A percentile compares a stretch with the other conserved stretches of the same genome.
Conservation (phyloP, 2,797 vertebrate species). For the Anguilla megastoma region DNA sequence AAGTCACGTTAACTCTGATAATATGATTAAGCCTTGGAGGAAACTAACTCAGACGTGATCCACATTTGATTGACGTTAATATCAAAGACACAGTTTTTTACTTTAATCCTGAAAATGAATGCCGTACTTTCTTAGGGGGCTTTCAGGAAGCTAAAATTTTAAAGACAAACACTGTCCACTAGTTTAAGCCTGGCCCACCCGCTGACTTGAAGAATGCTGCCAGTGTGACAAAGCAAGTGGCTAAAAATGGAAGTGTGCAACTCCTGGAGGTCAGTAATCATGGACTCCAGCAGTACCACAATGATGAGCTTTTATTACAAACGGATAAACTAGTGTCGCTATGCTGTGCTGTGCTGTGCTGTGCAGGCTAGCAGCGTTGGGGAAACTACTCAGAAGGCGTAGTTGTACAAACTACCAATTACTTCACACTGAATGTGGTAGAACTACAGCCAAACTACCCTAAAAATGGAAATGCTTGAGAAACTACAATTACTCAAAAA, state of each 20-base stretch:
- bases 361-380: neutral
- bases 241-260: neutral
- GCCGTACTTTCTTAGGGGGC: neutral
- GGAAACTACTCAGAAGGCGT: neutral
- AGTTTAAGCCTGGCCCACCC: neutral
- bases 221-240: neutral
- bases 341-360: too few species aligned
- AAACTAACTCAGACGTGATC: neutral
- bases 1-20: constrained; percentile 75
- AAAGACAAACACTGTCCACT: neutral
- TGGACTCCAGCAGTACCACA: neutral
- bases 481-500: constrained; percentile 3
- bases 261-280: neutral
- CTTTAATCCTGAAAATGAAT: neutral
- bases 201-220: neutral
- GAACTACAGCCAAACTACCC: neutral
- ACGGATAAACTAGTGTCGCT: neutral
- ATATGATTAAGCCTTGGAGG: constrained; percentile 42
- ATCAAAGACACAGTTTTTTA: neutral
- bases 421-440: neutral
- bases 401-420: neutral
- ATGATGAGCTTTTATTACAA: neutral
- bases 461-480: neutral
- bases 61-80: neutral
- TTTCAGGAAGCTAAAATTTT: neutral